Percentiles rank a stretch among this genome's conserved stretches.
phyloP scores from a whole-genome alignment of 2,113 vertebrate genomes.

The Onychostoma macrolepis region DNA sequence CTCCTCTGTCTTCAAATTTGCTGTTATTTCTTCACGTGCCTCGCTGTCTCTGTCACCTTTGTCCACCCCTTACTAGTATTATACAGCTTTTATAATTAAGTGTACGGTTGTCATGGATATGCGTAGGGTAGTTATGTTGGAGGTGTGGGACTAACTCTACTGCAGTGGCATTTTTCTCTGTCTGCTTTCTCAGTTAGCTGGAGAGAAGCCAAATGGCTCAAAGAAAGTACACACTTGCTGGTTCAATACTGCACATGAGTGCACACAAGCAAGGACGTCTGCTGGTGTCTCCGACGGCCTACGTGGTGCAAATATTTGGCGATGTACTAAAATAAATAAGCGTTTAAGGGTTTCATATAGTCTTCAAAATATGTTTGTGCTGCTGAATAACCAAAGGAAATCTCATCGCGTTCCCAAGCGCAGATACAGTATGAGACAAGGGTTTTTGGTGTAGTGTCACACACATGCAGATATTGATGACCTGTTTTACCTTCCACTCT shows the following conservation, averaged over 20 bases:
- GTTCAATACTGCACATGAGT: neutral
- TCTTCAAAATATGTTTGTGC: neutral
- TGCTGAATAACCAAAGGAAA: neutral
- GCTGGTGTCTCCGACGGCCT: neutral
- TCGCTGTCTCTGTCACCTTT: neutral
- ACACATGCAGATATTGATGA: neutral
- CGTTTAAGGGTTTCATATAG: neutral
- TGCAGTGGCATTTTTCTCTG: constrained; percentile 19
- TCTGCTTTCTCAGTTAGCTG: neutral
- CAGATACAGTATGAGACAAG: neutral
- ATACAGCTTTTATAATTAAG: neutral
- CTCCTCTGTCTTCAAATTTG: neutral
- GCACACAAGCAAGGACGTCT: constrained; percentile 27
- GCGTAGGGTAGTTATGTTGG: neutral
- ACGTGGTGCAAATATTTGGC: constrained; percentile 1
- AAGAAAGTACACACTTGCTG: constrained; percentile 21
- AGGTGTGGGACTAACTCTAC: neutral
- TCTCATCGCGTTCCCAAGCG: neutral
- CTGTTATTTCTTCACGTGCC: neutral
- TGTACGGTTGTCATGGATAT: constrained; percentile 24
- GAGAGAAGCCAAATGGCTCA: constrained; percentile 13
- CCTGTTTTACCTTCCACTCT: constrained; percentile 39
- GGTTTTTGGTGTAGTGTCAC: neutral
- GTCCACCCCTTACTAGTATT: neutral
- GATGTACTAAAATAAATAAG: neutral